Evolutionary conservation across 2,888 invertebrate species (phyloP).

Genomic region (Agrochola lychnidis): DNA sequence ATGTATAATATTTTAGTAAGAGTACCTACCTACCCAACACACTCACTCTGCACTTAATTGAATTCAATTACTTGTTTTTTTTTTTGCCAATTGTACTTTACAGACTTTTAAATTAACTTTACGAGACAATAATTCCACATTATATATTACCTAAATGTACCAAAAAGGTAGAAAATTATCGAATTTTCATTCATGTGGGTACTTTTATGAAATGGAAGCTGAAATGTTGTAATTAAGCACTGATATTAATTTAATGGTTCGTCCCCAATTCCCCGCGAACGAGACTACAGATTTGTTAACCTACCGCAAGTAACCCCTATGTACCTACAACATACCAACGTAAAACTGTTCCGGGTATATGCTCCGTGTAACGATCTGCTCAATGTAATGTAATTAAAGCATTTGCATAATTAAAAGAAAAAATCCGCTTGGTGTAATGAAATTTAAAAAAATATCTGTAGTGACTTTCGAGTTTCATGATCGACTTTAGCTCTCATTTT

Average conservation of each 20-base stretch:
- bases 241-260: slow-evolving; percentile 57
- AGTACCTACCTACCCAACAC: neutral
- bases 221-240: slow-evolving; percentile 52
- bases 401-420: slow-evolving; percentile 9
- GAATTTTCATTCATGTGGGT: slow-evolving; percentile 20
- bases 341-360: slow-evolving; percentile 7
- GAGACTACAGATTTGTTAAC: slow-evolving; percentile 52
- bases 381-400: slow-evolving; percentile 4
- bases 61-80: neutral
- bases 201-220: slow-evolving; percentile 38
- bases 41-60: neutral
- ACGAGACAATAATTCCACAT: neutral
- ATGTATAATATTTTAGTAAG: neutral
- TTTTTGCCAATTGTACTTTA: neutral
- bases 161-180: slow-evolving; percentile 9
- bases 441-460: slow-evolving; percentile 14
- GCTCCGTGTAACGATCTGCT: slow-evolving; percentile 2
- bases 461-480: slow-evolving; percentile 27
- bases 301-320: slow-evolving; percentile 22
- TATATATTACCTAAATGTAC: neutral
- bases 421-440: neutral
- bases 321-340: slow-evolving; percentile 13
- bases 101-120: neutral
- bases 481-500: slow-evolving; percentile 28
- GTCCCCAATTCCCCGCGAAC: slow-evolving; percentile 51